Percentiles rank a stretch among this genome's conserved stretches.
Evolutionary conservation across 2,797 vertebrate genomes (phyloP).

Genomic region (Eulemur rubriventer): DNA sequence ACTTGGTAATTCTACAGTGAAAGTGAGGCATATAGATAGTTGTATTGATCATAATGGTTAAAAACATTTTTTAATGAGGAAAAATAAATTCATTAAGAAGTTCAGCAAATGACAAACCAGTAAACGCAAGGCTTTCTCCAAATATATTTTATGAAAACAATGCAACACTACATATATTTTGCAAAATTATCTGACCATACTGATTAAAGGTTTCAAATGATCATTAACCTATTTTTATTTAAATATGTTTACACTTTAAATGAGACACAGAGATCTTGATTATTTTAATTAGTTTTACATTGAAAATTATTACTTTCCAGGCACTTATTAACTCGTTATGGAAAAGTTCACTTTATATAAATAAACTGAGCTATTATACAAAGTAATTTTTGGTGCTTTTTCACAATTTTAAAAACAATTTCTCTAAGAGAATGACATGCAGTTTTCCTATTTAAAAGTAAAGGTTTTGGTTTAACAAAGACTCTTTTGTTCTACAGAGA

Average conservation of each 20-base stretch:
- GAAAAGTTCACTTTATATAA: conserved; percentile 50
- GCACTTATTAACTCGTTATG: conserved; percentile 53
- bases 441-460: not conserved
- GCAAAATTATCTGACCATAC: not conserved
- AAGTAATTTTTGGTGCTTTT: conserved; percentile 25
- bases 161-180: not conserved
- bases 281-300: conserved; percentile 73
- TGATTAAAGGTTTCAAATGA: not conserved
- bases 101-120: not conserved
- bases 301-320: conserved; percentile 67
- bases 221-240: conserved; percentile 43
- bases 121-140: not conserved
- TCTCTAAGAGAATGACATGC: not conserved
- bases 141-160: not conserved
- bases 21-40: not conserved
- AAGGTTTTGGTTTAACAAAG: not conserved
- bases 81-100: not conserved
- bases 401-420: not conserved
- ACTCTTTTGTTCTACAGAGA: not conserved
- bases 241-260: conserved; percentile 64
- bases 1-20: not conserved
- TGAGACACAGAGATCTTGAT: conserved; percentile 58
- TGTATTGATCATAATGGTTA: not conserved
- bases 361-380: conserved; percentile 43
- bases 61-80: not conserved